Base-by-base conservation (phyloP, 2,888 invertebrate species). In the Iphiclides podalirius region DNA sequence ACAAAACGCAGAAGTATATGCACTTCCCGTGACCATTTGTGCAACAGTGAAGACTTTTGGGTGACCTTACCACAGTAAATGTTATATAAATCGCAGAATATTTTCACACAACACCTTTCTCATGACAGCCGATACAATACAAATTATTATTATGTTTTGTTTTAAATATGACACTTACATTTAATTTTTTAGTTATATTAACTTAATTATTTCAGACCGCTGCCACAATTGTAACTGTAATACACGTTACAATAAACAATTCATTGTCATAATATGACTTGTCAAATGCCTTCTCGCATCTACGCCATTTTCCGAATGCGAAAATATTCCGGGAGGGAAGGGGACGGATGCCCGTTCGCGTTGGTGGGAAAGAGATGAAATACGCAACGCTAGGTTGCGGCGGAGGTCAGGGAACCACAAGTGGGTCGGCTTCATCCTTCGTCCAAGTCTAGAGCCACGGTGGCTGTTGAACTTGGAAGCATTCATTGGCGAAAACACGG, bases 401-500 rank as follows among this genome's bases (percentile, higher is more conserved):
- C 73, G 76, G 86, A 85, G 87, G 87, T 88, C 87, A 86, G 78
- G 79, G 87, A 87, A 86, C 88, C 80, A 74, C 82, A 88, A 87
- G 84, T 88, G 73, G 88, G 87, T 83, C 85, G 81, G 66, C 79
- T 81, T 73, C 84, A 82, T 87, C 86, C 87, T 88, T 84, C n/a
- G n/a, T n/a, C 73, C 73, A 74, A 68, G 76, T 73, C 75, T 76
- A 73, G 68, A 70, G 69, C 67, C n/a, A n/a, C 65, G 47, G 59
- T 75, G 75, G 69, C 70, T 74, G 74, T 71, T 85, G 84, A 86
- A 85, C 86, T 87, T 86, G 86, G 77, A 80, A 77, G 75, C 65
- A 54, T 63, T 73, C 61, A 62, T 58, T 54, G 52, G 67, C 66
- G 67, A 79, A 79, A 86, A 85, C 86, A 83, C 82, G 86, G 86